Percentiles rank a stretch among this genome's conserved stretches.
These are phyloP conservation scores for Autographa gamma DNA, from an alignment of 2,888 invertebrate genomes.

Conservation along the genomic window DNA sequence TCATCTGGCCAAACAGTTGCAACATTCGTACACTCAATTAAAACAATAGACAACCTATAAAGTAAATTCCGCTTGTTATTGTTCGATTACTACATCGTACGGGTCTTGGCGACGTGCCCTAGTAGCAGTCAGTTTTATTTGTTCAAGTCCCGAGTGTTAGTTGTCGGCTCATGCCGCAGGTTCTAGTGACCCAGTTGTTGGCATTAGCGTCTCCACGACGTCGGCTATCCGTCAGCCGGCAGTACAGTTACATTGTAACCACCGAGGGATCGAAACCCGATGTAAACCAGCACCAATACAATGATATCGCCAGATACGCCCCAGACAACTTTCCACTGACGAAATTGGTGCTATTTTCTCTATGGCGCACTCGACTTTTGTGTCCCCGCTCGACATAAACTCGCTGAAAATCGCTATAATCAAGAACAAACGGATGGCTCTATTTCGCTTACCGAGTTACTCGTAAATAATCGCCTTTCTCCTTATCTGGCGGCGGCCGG, in stretches of 20 bases:
- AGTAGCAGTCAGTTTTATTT: constrained; percentile 68
- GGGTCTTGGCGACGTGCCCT: constrained; percentile 52
- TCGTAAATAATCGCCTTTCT: constrained; percentile 49
- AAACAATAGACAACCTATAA: constrained; percentile 49
- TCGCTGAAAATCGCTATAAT: constrained; percentile 48
- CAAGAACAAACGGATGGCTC: constrained; percentile 28
- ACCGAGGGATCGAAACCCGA: constrained; percentile 52
- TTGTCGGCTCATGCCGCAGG: constrained; percentile 66
- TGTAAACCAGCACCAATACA: constrained; percentile 44
- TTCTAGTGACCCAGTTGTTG: constrained; percentile 78
- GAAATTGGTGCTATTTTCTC: constrained; percentile 52
- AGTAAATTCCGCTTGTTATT: constrained; percentile 44
- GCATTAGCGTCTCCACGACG: constrained; percentile 74
- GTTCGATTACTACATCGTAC: constrained; percentile 59
- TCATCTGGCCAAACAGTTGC: constrained; percentile 64
- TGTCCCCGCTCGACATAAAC: constrained; percentile 35
- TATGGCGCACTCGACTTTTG: constrained; percentile 35
- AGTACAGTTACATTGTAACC: constrained; percentile 66
- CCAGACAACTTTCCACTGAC: constrained; percentile 54
- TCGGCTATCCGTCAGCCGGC: constrained; percentile 68
- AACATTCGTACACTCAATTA: constrained; percentile 52
- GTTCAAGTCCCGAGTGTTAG: constrained; percentile 70
- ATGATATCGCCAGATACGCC: constrained; percentile 51
- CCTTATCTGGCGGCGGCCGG: constrained; percentile 47
- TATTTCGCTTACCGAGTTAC: constrained; percentile 39